phyloP scores from a whole-genome alignment of 2,888 invertebrate genomes.

The Dryadula phaetusa region DNA sequence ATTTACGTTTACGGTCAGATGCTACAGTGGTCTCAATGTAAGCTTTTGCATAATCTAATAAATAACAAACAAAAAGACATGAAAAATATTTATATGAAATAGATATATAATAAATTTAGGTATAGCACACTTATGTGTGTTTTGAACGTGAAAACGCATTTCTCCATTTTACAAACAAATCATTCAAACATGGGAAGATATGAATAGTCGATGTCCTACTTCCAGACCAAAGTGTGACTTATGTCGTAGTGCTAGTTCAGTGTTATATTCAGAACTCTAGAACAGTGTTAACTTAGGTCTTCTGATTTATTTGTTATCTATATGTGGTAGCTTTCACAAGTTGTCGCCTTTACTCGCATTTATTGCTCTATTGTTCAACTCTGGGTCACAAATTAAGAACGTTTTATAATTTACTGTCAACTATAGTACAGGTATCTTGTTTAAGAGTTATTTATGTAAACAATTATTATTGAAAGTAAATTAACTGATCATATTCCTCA shows the following conservation, averaged over 20 bases:
- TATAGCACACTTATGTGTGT: background rate
- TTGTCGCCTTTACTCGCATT: slow-evolving; percentile 65
- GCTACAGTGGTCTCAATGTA: too few species aligned
- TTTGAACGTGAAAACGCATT: background rate
- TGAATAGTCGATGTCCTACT: slow-evolving; percentile 51
- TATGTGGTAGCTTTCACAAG: slow-evolving; percentile 72
- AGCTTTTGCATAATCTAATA: too few species aligned
- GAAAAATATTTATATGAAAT: too few species aligned
- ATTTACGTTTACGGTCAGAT: too few species aligned
- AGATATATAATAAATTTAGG: background rate
- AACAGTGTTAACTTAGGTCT: slow-evolving; percentile 59
- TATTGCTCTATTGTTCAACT: slow-evolving; percentile 81
- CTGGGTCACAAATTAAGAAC: slow-evolving; percentile 59
- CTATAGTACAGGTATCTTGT: slow-evolving; percentile 64
- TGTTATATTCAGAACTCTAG: slow-evolving; percentile 40
- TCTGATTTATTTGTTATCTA: slow-evolving; percentile 77
- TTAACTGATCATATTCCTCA: too few species aligned
- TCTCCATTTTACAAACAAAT: slow-evolving; percentile 58
- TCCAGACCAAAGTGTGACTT: slow-evolving; percentile 56
- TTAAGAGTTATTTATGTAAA: slow-evolving; percentile 64
- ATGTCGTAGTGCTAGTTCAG: slow-evolving; percentile 57
- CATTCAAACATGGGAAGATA: slow-evolving; percentile 59
- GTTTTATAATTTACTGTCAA: slow-evolving; percentile 72
- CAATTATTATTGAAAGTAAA: slow-evolving; percentile 57
- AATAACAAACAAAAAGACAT: too few species aligned